These are phyloP conservation scores for Caenorhabditis wallacei DNA, from an alignment of 2,888 invertebrate genomes.

Conservation along the genomic window DNA sequence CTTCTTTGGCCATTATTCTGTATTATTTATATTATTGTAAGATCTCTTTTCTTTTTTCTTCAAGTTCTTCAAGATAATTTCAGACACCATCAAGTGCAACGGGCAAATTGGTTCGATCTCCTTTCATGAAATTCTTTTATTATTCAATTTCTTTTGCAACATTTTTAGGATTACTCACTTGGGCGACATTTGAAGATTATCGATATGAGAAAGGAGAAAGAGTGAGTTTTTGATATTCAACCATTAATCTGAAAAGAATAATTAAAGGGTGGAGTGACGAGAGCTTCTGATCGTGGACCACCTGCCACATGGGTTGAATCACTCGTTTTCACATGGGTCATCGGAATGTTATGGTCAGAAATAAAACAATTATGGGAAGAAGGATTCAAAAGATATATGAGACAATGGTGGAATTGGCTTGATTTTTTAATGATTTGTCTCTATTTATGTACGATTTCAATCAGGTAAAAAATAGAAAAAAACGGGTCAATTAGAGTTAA, in stretches of 20 bases:
- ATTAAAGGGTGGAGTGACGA: constrained; percentile 69
- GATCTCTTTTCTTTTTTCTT: not conserved
- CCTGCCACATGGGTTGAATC: constrained; percentile 85
- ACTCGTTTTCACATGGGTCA: constrained; percentile 85
- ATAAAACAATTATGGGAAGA: constrained; percentile 87
- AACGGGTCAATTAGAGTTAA: not conserved
- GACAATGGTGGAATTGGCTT: constrained; percentile 87
- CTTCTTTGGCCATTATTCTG: constrained; percentile 85
- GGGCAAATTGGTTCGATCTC: constrained; percentile 85
- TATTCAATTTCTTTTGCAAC: constrained; percentile 86
- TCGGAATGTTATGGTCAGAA: constrained; percentile 86
- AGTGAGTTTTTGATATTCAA: constrained; percentile 17
- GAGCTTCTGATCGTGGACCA: constrained; percentile 84
- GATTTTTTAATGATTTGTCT: constrained; percentile 86
- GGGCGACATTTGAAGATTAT: constrained; percentile 84
- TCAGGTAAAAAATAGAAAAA: constrained; percentile 80
- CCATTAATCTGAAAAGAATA: not conserved
- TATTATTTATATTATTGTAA: constrained; percentile 79
- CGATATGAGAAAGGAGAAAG: constrained; percentile 76
- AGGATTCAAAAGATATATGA: constrained; percentile 85
- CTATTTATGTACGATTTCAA: constrained; percentile 85
- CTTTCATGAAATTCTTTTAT: constrained; percentile 86
- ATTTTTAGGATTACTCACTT: constrained; percentile 85
- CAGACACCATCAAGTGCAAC: constrained; percentile 84
- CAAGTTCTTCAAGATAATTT: not conserved